These are phyloP conservation scores for Scaptomyza pallida DNA, from an alignment of 1,140 invertebrate species.

Conservation along the genomic window DNA sequence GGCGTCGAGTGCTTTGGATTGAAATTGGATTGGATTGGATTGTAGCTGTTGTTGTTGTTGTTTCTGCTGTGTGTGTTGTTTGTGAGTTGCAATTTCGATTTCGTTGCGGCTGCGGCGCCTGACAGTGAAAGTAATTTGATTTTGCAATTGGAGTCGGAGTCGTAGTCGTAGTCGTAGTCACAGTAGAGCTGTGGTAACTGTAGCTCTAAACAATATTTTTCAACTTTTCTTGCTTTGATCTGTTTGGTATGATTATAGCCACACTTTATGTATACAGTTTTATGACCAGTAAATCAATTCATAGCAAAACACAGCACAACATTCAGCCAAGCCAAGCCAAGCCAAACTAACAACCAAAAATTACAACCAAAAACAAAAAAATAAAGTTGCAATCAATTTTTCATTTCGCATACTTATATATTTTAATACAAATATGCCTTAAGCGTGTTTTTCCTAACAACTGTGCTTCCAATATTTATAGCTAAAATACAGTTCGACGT, in stretches of 20 bases:
- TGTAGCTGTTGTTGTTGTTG: conserved; percentile 31
- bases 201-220: conserved; percentile 59
- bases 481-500: conserved; percentile 10
- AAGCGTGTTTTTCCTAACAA: conserved; percentile 24
- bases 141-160: conserved; percentile 74
- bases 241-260: conserved; percentile 61
- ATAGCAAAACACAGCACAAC: conserved; percentile 34
- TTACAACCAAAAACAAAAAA: conserved; percentile 58
- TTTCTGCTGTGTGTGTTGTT: conserved; percentile 24
- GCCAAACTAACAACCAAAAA: conserved; percentile 31
- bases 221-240: conserved; percentile 31
- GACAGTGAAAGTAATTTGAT: conserved; percentile 83
- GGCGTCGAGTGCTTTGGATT: conserved; percentile 46
- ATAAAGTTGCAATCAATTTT: conserved; percentile 60
- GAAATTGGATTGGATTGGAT: conserved; percentile 27
- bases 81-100: conserved; percentile 44
- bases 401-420: conserved; percentile 13
- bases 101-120: conserved; percentile 48
- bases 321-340: conserved; percentile 43
- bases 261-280: conserved; percentile 34
- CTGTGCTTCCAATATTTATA: conserved; percentile 39
- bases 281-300: conserved; percentile 32
- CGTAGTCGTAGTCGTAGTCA: conserved; percentile 10
- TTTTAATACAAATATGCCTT: conserved; percentile 35
- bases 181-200: conserved; percentile 7